Conservation (phyloP, 2,113 vertebrate genomes). For the Delphinapterus leucas region DNA sequence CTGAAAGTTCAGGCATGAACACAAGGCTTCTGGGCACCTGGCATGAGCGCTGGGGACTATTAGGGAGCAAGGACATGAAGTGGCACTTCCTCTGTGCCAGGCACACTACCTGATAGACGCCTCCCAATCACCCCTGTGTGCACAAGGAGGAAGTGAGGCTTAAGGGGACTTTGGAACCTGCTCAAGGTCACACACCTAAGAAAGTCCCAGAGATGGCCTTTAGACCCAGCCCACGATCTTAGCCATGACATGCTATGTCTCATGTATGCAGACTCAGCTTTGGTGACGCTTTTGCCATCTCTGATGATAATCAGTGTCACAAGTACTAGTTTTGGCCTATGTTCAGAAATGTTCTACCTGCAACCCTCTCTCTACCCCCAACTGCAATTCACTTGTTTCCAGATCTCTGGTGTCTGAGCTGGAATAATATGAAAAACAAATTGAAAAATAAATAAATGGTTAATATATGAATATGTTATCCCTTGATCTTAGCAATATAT, state of each 20-base stretch:
- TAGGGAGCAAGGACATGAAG: neutral
- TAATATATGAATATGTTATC: neutral
- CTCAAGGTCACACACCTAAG: neutral
- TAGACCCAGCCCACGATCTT: neutral
- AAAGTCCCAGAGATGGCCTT: neutral
- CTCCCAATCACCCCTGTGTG: neutral
- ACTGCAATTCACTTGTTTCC: neutral
- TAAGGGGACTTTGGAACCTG: neutral
- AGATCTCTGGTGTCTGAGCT: neutral
- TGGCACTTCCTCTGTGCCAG: neutral
- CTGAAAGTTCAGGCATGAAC: neutral
- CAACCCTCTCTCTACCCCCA: neutral
- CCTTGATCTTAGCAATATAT: neutral
- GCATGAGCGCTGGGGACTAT: neutral
- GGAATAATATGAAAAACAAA: neutral
- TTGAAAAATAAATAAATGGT: neutral
- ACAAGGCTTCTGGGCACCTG: neutral
- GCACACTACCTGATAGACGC: neutral
- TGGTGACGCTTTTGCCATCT: neutral
- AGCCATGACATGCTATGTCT: neutral
- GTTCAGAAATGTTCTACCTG: neutral
- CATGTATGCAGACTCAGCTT: neutral
- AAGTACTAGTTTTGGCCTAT: neutral
- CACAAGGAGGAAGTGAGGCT: neutral
- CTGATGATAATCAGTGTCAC: neutral